A percentile compares a stretch with the other conserved stretches of the same genome.
Evolutionary conservation across 2,888 invertebrate species (phyloP).

Genomic region (Drosophila mulleri): DNA sequence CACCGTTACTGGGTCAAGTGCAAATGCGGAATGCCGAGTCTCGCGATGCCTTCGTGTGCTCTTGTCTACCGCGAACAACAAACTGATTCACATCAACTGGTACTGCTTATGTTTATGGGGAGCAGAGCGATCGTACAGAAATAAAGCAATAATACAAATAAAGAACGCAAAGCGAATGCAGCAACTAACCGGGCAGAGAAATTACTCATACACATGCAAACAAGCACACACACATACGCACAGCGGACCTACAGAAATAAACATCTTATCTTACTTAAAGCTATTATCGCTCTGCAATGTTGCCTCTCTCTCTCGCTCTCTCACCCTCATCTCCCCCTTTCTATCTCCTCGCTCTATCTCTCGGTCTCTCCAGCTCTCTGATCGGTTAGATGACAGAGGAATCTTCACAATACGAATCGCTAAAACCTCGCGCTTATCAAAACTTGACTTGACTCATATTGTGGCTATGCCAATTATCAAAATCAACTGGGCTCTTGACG

Average conservation of each 20-base stretch:
- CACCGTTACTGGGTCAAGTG: constrained; percentile 44
- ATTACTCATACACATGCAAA: constrained; percentile 16
- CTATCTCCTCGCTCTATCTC: background rate
- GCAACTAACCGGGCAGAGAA: constrained; percentile 18
- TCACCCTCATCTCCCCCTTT: background rate
- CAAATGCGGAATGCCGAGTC: constrained; percentile 33
- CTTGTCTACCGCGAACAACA: constrained; percentile 68
- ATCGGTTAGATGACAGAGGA: background rate
- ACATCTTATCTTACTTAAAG: constrained; percentile 61
- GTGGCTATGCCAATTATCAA: constrained; percentile 22
- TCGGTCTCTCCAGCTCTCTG: background rate
- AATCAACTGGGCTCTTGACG: constrained; percentile 44
- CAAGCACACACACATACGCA: constrained; percentile 2
- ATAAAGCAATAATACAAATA: constrained; percentile 48
- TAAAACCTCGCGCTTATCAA: constrained; percentile 32
- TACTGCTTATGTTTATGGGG: constrained; percentile 59
- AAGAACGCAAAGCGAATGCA: constrained; percentile 42
- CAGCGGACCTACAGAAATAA: constrained; percentile 36
- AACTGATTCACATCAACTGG: constrained; percentile 75
- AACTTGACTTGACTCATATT: constrained; percentile 23
- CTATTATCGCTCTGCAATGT: constrained; percentile 54
- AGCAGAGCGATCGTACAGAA: constrained; percentile 67
- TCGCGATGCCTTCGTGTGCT: constrained; percentile 61
- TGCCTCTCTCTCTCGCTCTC: background rate
- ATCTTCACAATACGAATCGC: background rate